Evolutionary conservation across 2,888 invertebrate species (phyloP).

Genomic region (Cataglyphis livida): DNA sequence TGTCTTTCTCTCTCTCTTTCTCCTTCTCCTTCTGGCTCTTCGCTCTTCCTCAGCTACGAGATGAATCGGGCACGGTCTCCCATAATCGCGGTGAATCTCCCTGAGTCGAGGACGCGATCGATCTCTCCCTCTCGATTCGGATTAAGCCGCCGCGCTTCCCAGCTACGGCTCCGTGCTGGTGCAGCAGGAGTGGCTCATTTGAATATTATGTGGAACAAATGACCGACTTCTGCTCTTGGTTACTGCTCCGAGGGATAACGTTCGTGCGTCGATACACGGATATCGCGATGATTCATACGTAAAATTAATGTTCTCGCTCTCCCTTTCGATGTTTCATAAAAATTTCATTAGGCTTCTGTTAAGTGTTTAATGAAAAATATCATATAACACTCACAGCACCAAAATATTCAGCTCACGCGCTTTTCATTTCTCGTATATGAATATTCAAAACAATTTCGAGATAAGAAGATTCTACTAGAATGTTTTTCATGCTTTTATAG

Average conservation of each 20-base stretch:
- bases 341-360: background rate
- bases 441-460: background rate
- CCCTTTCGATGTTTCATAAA: background rate
- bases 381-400: background rate
- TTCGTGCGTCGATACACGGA: slow-evolving; percentile 3
- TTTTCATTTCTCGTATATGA: background rate
- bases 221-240: slow-evolving; percentile 56
- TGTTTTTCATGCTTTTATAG: background rate
- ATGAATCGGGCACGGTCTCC: slow-evolving; percentile 64
- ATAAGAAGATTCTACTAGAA: background rate
- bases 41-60: slow-evolving; percentile 45
- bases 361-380: background rate
- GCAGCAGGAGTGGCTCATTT: slow-evolving; percentile 73
- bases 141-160: slow-evolving; percentile 49
- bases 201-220: slow-evolving; percentile 71
- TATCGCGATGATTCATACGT: background rate
- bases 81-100: slow-evolving; percentile 68
- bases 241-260: slow-evolving; percentile 49
- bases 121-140: slow-evolving; percentile 52
- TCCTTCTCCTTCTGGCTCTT: no score
- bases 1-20: background rate
- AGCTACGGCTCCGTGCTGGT: slow-evolving; percentile 39
- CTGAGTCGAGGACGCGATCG: slow-evolving; percentile 62
- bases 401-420: background rate
- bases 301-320: background rate